These are phyloP conservation scores for Tetrao urogallus DNA, from an alignment of 2,113 vertebrate genomes.

Conservation along the genomic window DNA sequence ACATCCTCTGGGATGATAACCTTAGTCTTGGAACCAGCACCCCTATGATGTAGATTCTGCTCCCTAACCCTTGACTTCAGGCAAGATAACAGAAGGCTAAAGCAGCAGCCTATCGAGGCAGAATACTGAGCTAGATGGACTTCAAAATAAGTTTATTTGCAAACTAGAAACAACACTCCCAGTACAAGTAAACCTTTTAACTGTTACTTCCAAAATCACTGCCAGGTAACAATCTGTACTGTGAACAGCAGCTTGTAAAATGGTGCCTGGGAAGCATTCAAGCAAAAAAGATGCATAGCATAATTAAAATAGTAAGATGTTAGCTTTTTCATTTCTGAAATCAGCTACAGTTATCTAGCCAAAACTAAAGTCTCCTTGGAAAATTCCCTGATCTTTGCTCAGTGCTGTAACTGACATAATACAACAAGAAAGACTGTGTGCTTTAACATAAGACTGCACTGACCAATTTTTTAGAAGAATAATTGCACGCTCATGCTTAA, in stretches of 20 bases:
- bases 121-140: background rate
- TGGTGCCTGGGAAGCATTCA: background rate
- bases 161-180: background rate
- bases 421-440: background rate
- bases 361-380: background rate
- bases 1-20: background rate
- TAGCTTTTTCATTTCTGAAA: background rate
- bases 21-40: background rate
- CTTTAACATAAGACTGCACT: background rate
- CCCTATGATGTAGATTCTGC: background rate
- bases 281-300: background rate
- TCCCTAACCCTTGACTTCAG: background rate
- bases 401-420: background rate
- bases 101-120: background rate
- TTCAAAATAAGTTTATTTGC: background rate
- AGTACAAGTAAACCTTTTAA: background rate
- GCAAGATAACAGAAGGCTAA: background rate
- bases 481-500: background rate
- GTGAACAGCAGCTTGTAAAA: background rate
- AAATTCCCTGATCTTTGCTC: background rate
- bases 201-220: background rate
- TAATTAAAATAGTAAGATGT: background rate
- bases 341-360: background rate
- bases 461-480: background rate
- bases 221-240: background rate